phyloP scores from a whole-genome alignment of 2,113 vertebrate species.

The Numida meleagris region DNA sequence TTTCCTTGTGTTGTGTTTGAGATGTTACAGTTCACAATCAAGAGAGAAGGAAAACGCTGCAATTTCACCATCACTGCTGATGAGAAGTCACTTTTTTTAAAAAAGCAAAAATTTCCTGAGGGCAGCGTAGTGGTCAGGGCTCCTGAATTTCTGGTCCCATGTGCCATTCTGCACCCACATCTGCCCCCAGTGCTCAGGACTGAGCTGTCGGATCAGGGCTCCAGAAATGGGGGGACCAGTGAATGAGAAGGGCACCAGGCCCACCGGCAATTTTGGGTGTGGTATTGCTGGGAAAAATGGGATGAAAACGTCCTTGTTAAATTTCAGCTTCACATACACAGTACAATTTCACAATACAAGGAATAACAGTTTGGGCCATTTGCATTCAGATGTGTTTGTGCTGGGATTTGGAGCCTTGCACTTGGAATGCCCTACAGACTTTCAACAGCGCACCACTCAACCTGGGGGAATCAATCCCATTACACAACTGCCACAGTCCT shows the following conservation, averaged over 20 bases:
- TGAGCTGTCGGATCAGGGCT: rapidly evolving
- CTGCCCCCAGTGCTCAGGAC: neutral
- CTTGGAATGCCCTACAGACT: neutral
- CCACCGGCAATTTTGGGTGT: rapidly evolving
- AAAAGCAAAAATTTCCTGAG: neutral
- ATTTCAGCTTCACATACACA: slow-evolving; percentile 20
- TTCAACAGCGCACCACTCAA: neutral
- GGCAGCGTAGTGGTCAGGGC: neutral
- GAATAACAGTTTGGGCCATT: slow-evolving; percentile 12
- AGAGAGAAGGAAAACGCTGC: neutral
- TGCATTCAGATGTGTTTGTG: neutral
- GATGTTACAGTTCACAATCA: neutral
- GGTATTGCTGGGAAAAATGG: neutral
- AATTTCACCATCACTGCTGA: neutral
- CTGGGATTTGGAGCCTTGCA: neutral
- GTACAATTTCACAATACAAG: neutral
- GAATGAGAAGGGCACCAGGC: neutral
- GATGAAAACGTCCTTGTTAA: neutral
- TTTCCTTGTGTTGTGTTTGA: neutral
- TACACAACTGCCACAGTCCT: neutral
- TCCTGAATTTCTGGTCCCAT: neutral
- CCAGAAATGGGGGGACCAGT: neutral
- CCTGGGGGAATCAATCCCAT: neutral
- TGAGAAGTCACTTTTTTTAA: neutral
- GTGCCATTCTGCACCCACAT: neutral